These are phyloP conservation scores for Malurus cyaneus DNA, from an alignment of 2,113 vertebrate species.

Conservation along the genomic window DNA sequence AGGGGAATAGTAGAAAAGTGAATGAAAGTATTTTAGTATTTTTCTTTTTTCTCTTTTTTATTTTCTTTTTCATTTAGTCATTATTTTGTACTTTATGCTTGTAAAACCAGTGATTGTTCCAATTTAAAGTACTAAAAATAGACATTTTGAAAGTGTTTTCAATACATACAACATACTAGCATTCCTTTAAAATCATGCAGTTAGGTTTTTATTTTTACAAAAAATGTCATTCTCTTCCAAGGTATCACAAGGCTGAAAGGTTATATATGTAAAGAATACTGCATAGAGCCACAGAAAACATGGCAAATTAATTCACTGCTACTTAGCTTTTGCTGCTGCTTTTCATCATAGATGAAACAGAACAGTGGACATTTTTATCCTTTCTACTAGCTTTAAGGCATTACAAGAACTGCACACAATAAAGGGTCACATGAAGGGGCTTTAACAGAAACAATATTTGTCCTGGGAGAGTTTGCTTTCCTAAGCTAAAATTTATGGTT, in stretches of 20 bases:
- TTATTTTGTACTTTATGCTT: slow-evolving; percentile 1
- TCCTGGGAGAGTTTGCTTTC: not conserved
- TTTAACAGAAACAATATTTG: not conserved
- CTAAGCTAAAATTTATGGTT: not conserved
- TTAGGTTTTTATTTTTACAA: not conserved
- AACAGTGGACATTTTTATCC: not conserved
- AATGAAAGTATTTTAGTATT: not conserved
- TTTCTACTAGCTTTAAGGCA: not conserved
- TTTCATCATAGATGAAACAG: slow-evolving; percentile 18
- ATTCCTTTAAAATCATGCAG: not conserved
- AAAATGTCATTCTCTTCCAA: not conserved
- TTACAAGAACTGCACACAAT: not conserved
- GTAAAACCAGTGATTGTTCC: not conserved
- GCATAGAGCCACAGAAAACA: not conserved
- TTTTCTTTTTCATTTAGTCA: not conserved
- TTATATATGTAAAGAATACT: not conserved
- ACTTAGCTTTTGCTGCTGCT: not conserved
- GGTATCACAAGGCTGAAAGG: not conserved
- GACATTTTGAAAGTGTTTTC: not conserved
- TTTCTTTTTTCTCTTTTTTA: not conserved
- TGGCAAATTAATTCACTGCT: not conserved
- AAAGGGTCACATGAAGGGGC: not conserved
- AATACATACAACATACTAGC: not conserved
- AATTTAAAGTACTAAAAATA: slow-evolving; percentile 31
- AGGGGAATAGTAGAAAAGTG: not conserved